Base-by-base conservation (phyloP, 2,888 invertebrate genomes). In the Nephrotoma guestfalica region DNA sequence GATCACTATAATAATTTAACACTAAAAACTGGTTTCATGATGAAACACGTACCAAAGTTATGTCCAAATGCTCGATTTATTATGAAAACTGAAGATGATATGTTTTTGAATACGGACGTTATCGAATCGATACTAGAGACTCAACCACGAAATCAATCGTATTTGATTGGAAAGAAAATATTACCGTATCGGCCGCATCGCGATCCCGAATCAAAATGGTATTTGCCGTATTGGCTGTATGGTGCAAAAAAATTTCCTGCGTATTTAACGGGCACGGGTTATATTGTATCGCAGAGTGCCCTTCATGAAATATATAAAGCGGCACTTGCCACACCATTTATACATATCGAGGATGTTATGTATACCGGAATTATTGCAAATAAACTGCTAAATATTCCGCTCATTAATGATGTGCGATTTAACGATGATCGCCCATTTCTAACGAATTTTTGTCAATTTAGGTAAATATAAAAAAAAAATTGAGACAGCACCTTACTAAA, bases 281-380 rank as follows among this genome's bases (percentile, higher is more conserved):
- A 96, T 89, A 88, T 92, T 0, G 89, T 92, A 0, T 90, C 90
- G 7, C 30, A 9, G 2, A 9, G 30, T 0, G 71, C 71, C 7
- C 30, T 71, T 5, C 9, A 30, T 2, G 71, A 71, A 9, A 71
- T 71, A 71, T 92, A 93, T 86, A 89, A 91, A n/a, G 91, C 92
- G 0, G 93, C 95, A 0, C 90, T 93, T 86, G 90, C 92, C 43
- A 93, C 93, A 42, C 94, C 94, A 0, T 92, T 94, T 87, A 92
- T 95, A 4, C 94, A 94, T 87, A 90, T 95, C 86, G 96, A 96
- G 90, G 96, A 96, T 89, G 94, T 96, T 0, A 95, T 93, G 89
- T 92, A 94, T n/a, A 95, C 95, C 0, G 95, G 95, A 15, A 91
- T 95, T 6, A 94, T 95, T 1, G 94, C 95, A 0, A 92, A 93